These are phyloP conservation scores for Oncopodura yosiiana DNA, from an alignment of 1,140 invertebrate species.

Conservation along the genomic window DNA sequence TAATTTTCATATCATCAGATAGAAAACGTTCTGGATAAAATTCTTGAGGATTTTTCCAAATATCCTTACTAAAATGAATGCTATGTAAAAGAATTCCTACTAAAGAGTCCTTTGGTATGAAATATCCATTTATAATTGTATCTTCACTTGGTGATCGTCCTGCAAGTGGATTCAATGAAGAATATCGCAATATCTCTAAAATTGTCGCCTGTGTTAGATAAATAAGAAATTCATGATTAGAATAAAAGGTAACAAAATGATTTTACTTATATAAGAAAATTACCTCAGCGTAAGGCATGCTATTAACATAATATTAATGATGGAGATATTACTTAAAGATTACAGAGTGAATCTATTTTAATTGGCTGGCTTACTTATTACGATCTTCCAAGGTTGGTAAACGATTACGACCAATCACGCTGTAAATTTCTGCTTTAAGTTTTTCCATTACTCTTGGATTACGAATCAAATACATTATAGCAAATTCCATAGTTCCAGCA, in stretches of 20 bases:
- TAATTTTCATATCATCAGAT: not conserved
- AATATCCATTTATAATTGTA: slow-evolving; percentile 2
- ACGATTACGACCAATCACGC: slow-evolving; percentile 56
- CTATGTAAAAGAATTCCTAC: not conserved
- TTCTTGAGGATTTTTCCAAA: not conserved
- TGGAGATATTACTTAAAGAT: no score
- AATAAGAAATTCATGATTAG: no score
- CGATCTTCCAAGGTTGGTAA: slow-evolving; percentile 58
- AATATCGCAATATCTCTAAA: slow-evolving; percentile 62
- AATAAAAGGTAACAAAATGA: no score
- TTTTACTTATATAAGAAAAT: no score
- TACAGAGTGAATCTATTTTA: no score
- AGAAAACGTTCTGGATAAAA: slow-evolving; percentile 7
- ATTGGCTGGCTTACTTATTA: slow-evolving; percentile 55
- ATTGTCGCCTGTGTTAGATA: slow-evolving; percentile 59
- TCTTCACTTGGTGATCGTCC: slow-evolving; percentile 27
- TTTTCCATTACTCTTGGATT: slow-evolving; percentile 67
- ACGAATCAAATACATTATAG: slow-evolving; percentile 62
- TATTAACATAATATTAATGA: no score
- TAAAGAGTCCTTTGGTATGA: slow-evolving; percentile 8
- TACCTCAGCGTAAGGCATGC: no score
- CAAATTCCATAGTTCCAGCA: slow-evolving; percentile 61
- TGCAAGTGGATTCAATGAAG: slow-evolving; percentile 64
- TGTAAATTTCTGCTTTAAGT: slow-evolving; percentile 68
- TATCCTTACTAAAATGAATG: not conserved